Evolutionary conservation across 2,113 vertebrate species (phyloP).

Genomic region (Platysteira castanea): DNA sequence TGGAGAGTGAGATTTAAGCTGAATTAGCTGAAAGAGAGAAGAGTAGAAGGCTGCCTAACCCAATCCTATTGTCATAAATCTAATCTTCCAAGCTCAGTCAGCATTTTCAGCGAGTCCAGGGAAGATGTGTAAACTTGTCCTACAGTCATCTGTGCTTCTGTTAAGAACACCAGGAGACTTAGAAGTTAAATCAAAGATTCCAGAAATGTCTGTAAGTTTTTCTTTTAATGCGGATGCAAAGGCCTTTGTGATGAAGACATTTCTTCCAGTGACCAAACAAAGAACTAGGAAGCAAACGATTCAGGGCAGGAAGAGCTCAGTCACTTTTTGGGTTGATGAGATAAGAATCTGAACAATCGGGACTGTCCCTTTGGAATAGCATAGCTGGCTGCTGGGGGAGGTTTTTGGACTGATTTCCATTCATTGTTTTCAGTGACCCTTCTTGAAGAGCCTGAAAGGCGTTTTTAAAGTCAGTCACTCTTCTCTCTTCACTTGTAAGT

Average conservation of each 20-base stretch:
- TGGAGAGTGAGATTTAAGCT: background rate
- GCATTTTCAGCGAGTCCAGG: background rate
- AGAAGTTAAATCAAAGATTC: background rate
- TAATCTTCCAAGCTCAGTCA: background rate
- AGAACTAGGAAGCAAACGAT: conserved; percentile 10
- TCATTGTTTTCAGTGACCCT: conserved; percentile 41
- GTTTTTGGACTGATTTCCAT: conserved; percentile 45
- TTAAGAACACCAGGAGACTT: background rate
- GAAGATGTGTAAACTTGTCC: background rate
- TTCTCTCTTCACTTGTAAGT: conserved; percentile 3
- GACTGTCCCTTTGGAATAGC: background rate
- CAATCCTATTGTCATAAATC: background rate
- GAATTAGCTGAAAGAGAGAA: background rate
- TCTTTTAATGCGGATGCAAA: background rate
- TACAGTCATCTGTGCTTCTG: background rate
- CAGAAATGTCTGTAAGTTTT: background rate
- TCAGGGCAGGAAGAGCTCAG: conserved; percentile 36
- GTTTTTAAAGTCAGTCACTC: background rate
- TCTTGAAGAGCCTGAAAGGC: background rate
- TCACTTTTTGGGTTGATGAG: conserved; percentile 19
- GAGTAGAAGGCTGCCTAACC: background rate
- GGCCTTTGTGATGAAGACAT: conserved; percentile 13
- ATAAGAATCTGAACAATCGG: conserved; percentile 36
- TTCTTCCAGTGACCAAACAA: conserved; percentile 21
- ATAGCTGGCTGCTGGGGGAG: background rate